Percentiles rank a stretch among this genome's conserved stretches.
Evolutionary conservation across 2,797 vertebrate species (phyloP).

Genomic region (Sardinella longiceps): DNA sequence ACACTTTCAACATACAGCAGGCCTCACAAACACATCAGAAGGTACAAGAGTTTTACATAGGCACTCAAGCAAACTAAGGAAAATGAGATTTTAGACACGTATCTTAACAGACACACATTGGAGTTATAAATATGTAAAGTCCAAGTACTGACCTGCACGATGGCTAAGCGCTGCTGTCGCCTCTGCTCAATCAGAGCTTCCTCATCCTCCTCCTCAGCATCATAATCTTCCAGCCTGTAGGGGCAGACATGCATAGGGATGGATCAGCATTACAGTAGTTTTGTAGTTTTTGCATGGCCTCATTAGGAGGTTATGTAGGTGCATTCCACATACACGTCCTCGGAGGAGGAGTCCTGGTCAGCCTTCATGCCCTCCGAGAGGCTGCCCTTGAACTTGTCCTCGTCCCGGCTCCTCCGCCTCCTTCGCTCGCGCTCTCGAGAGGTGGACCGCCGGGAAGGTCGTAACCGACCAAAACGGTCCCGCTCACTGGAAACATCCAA

Average conservation of each 20-base stretch:
- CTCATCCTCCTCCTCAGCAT: constrained; percentile 96
- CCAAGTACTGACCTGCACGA: constrained; percentile 85
- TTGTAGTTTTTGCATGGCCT: too few species aligned
- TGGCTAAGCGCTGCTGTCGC: constrained; percentile 89
- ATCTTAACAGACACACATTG: not conserved
- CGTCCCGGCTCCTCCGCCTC: constrained; percentile 87
- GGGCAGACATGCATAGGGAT: not conserved
- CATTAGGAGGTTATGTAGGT: too few species aligned
- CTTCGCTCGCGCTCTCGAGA: constrained; percentile 86
- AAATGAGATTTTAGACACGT: not conserved
- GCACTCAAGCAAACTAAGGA: not conserved
- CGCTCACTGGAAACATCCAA: constrained; percentile 70
- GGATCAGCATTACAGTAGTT: not conserved
- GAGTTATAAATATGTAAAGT: not conserved
- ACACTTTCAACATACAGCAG: too few species aligned
- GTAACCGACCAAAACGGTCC: constrained; percentile 85
- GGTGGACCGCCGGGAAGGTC: constrained; percentile 84
- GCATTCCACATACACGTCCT: constrained; percentile 80
- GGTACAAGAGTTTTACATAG: not conserved
- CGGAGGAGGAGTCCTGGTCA: constrained; percentile 91
- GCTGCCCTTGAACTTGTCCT: constrained; percentile 98
- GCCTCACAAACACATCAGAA: too few species aligned
- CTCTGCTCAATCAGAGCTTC: constrained; percentile 96
- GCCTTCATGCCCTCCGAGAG: constrained; percentile 98
- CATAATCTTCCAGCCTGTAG: constrained; percentile 91